These are phyloP conservation scores for Leucopternis melanops DNA, from an alignment of 2,113 vertebrate genomes.

Conservation along the genomic window DNA sequence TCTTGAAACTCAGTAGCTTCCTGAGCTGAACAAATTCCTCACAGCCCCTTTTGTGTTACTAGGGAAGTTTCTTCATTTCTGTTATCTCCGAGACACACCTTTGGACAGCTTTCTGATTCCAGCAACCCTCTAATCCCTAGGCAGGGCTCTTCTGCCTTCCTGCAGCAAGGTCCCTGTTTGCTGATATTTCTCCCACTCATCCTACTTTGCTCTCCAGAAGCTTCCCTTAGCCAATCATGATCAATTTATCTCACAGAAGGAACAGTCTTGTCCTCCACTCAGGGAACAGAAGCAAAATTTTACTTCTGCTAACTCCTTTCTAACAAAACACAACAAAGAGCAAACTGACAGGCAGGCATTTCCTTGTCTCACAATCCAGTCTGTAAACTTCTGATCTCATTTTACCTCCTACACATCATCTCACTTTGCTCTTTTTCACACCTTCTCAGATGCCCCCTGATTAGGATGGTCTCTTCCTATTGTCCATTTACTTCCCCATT, in stretches of 20 bases:
- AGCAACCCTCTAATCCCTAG: neutral
- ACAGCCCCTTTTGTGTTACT: neutral
- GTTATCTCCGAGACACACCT: neutral
- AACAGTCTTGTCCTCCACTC: neutral
- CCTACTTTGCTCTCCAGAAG: neutral
- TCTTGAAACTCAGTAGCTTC: neutral
- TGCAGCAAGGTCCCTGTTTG: neutral
- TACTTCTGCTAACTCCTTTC: neutral
- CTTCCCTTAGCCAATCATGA: neutral
- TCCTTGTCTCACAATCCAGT: neutral
- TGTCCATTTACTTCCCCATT: neutral
- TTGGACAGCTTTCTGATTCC: neutral
- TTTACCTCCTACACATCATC: neutral
- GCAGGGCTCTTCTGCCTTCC: neutral
- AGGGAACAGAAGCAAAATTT: neutral
- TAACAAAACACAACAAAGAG: neutral
- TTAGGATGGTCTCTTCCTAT: neutral
- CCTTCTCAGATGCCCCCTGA: neutral
- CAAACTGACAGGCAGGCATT: neutral
- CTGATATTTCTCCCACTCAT: neutral
- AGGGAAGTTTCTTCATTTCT: neutral
- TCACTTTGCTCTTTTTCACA: neutral
- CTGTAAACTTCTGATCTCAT: neutral
- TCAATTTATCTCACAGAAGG: neutral
- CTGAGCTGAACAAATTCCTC: neutral